phyloP scores from a whole-genome alignment of 1,140 invertebrate genomes.

The Cyrtorhinus lividipennis region DNA sequence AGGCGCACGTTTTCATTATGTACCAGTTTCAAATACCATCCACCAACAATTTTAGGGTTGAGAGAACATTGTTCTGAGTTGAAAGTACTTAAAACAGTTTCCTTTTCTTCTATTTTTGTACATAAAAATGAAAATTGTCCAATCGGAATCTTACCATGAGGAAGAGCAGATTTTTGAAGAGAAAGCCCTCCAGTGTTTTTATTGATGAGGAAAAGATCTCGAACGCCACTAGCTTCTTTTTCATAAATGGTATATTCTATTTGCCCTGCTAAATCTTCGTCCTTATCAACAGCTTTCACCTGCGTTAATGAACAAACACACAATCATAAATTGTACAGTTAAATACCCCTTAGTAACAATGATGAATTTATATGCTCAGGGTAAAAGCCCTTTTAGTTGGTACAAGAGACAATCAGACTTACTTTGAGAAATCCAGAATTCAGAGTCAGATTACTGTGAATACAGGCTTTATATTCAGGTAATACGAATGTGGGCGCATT shows the following conservation, averaged over 20 bases:
- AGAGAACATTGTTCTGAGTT: neutral
- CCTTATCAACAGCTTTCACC: constrained; percentile 49
- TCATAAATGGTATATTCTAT: constrained; percentile 61
- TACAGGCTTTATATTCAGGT: constrained; percentile 61
- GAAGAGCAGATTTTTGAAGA: constrained; percentile 40
- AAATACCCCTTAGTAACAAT: too few relatives aligned
- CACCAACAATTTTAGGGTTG: too few relatives aligned
- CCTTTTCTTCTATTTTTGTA: too few relatives aligned
- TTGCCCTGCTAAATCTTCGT: constrained; percentile 48
- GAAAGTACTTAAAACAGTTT: neutral
- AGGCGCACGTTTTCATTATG: too few relatives aligned
- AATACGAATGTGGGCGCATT: constrained; percentile 66
- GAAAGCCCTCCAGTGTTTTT: constrained; percentile 50
- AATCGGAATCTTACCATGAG: constrained; percentile 34
- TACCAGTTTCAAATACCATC: too few relatives aligned
- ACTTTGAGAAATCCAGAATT: constrained; percentile 53
- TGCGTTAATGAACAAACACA: constrained; percentile 30
- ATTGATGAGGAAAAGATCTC: constrained; percentile 50
- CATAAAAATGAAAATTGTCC: too few relatives aligned
- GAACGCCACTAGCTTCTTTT: constrained; percentile 39
- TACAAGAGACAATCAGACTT: too few relatives aligned
- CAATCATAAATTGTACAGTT: too few relatives aligned
- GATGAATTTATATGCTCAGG: too few relatives aligned
- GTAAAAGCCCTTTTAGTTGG: too few relatives aligned
- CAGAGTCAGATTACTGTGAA: constrained; percentile 44